A percentile compares a stretch with the other conserved stretches of the same genome.
Evolutionary conservation across 2,797 vertebrate species (phyloP).

Genomic region (Erithacus rubecula): DNA sequence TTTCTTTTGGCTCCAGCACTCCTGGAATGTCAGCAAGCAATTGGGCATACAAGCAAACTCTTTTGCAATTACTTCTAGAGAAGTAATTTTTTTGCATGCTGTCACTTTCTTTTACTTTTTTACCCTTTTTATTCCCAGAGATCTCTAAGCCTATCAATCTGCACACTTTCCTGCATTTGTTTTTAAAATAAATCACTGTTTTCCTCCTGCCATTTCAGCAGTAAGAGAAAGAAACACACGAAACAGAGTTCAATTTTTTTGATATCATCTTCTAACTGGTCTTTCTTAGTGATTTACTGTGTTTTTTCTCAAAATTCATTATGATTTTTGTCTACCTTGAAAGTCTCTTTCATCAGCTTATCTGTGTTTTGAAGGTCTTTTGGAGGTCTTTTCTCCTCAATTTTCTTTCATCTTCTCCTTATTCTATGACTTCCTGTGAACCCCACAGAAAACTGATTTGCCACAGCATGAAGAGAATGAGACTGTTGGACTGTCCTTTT

Average conservation of each 20-base stretch:
- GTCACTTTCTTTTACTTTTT: not conserved
- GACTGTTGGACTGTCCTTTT: not conserved
- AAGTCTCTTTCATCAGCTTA: not conserved
- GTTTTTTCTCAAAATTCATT: not conserved
- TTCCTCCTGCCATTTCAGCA: not conserved
- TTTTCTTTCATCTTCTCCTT: not conserved
- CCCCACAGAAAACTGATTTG: not conserved
- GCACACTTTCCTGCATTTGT: not conserved
- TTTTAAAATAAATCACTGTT: not conserved
- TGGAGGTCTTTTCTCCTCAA: not conserved
- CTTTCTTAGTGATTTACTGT: not conserved
- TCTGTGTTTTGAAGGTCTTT: not conserved
- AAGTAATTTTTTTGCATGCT: not conserved
- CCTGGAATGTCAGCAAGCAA: not conserved
- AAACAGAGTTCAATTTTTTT: not conserved
- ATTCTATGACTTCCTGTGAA: not conserved
- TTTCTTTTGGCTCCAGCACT: not conserved
- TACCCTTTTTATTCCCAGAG: not conserved
- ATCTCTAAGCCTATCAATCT: not conserved
- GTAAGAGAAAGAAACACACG: accelerated
- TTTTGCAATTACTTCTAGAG: not conserved
- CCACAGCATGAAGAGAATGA: not conserved
- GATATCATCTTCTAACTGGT: not conserved
- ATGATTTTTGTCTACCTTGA: not conserved
- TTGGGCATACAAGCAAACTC: not conserved